Evolutionary conservation across 92 coral and sea anemone genomes (phyloP).

Genomic region (Porites cylindrica): DNA sequence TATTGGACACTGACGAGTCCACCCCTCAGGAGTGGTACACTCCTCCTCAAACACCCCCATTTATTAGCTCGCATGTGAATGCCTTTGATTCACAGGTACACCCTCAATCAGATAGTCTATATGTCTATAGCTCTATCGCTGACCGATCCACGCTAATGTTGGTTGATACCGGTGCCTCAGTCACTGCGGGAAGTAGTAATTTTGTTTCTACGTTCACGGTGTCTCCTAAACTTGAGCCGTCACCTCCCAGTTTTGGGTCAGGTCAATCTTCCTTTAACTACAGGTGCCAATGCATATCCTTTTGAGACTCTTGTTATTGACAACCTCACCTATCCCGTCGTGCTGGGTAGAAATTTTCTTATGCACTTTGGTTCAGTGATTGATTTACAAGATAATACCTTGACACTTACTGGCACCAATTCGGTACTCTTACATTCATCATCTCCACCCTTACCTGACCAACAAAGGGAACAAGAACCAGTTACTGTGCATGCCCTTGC

Average conservation of each 20-base stretch:
- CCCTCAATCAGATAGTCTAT: neutral
- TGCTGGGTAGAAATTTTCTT: conserved; percentile 63
- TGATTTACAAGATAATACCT: neutral
- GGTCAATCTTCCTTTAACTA: neutral
- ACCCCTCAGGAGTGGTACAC: neutral
- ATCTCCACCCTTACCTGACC: neutral
- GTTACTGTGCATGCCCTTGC: conserved; percentile 51
- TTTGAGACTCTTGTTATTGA: conserved; percentile 10
- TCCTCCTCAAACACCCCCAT: neutral
- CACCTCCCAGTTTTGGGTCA: neutral
- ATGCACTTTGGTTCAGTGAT: conserved; percentile 27
- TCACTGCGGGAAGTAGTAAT: neutral
- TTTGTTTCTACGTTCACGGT: neutral
- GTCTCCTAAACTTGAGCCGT: neutral
- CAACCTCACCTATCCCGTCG: conserved; percentile 29
- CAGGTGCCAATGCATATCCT: neutral
- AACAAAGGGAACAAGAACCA: conserved; percentile 23
- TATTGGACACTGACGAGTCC: neutral
- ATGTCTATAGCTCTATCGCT: neutral
- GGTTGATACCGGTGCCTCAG: conserved; percentile 6
- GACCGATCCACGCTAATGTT: neutral
- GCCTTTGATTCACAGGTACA: neutral
- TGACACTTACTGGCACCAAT: neutral
- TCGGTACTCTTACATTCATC: neutral
- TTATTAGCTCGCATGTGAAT: neutral